Evolutionary conservation across 2,888 invertebrate species (phyloP), one percentile per base, ranked within the genome.

Genomic region (Rugalucina vietnamica): DNA sequence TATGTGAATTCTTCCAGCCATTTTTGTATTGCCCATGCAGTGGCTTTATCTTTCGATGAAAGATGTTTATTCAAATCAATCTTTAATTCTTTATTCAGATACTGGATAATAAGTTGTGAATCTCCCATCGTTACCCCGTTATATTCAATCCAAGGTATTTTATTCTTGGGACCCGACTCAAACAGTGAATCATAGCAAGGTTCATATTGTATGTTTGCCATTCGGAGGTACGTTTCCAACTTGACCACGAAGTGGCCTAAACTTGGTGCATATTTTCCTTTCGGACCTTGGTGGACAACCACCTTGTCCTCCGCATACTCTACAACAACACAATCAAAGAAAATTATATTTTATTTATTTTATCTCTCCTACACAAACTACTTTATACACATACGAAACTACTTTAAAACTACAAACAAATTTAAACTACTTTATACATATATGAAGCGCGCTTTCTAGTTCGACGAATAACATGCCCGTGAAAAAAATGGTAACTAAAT

Each of bases 71-170:
- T 91, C 27, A 94, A 84, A 79, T 93, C 91, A 32, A 92, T 90
- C 12, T 86, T 82, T 60, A 93, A 93, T 65, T 92, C 90, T 72
- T 90, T 89, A 43, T 90, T 92, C 34, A 94, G 81, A 76, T 87
- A 91, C 60, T 93, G 92, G 21, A 94, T 91, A 65, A 92, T 91
- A 21, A 93, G 83, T 76, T 93, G 92, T 0, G 94, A 94, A 76
- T 94, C 94, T 0, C 90, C 91, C 18, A 94, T 83, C 14, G 89
- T 91, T 32, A 88, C 79, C 0, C 93, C 94, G 79, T 94, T 93
- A 79, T 91, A 90, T 5, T 91, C 91, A 21, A 94, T 93, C 93
- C 94, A 94, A 0, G 94, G 94, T 1, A 84, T 73, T 86, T 93
- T 93, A 0, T 92, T 92, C 74, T 94, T 93, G 0, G 83, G 83